Evolutionary conservation across 2,113 vertebrate species (phyloP), one percentile per base, ranked within the genome.

Genomic region (Onychostruthus taczanowskii): DNA sequence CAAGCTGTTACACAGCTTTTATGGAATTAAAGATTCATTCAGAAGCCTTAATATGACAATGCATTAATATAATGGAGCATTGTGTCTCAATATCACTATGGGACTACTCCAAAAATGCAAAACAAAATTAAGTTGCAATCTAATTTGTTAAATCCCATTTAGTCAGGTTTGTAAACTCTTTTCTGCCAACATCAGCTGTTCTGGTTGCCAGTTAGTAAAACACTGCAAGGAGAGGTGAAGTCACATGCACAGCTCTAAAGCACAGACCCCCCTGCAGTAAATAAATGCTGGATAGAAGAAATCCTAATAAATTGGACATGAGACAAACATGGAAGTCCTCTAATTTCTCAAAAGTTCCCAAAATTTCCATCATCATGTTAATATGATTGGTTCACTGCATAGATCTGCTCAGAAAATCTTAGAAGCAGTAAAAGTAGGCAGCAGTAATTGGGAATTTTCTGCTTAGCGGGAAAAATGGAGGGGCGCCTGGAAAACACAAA

Each of bases 111-210:
- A 53, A 69, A 93, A 96, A 94, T 87, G 84, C 87, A 93, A 89
- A 95, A 56, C 84, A 93, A 91, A 96, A 95, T 94, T 89, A 94
- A 87, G 75, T 27, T 89, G 82, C 90, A 93, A 95, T 95, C 73
- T 85, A 94, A 96, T 97, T 96, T 91, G 62, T 84, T 78, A 88
- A 96, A 97, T 94, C 76, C 90, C 82, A 82, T 95, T 96, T 96
- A 93, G 89, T 46, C 62, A 76, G 75, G 84, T 96, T 86, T 68
- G 64, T 19, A 64, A 84, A 90, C 35, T 69, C 72, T 67, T 91
- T 97, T 94, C 94, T 94, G 93, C 93, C 82, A 77, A 11, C 94
- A 68, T 97, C 96, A 97, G 94, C 96, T 93, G 33, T 46, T 97
- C 76, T 75, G 46, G 33, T 28, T 96, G 84, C 80, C 95, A 95